Base-by-base conservation (phyloP, 2,888 invertebrate species). In the Vandiemenella viatica region DNA sequence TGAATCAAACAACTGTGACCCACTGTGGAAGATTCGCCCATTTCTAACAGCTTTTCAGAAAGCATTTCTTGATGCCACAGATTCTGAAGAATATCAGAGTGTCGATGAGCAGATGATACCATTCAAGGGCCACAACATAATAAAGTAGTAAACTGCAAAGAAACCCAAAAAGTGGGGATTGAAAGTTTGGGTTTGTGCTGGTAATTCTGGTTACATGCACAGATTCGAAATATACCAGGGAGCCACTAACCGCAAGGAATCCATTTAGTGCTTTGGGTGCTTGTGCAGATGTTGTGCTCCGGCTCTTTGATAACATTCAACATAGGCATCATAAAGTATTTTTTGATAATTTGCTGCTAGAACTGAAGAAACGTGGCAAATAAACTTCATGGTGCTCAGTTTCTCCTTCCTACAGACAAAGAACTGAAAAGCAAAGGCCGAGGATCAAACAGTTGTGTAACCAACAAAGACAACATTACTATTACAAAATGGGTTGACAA, bases 401-500 rank as follows among this genome's bases (percentile, higher is more conserved):
- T 26, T 6, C 26, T 26, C 26, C 26, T 26, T 8, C 26, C 26
- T 26, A 8, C 26, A 26, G 26, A 26, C 26, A 26, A 26, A 26
- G 26, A 26, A 8, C 26, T 26, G 26, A 26, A 26, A 26, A 26
- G 26, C 26, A 26, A 26, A 26, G 26, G 26, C 13, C n/a, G 26
- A 26, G 26, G 26, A 26, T 13, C 7, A 26, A 26, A 26, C 26
- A 26, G 26, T 26, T 26, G 26, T n/a, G n/a, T n/a, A n/a, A n/a
- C n/a, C n/a, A n/a, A n/a, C n/a, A n/a, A n/a, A n/a, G n/a, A n/a
- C n/a, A n/a, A n/a, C n/a, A n/a, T n/a, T n/a, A n/a, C n/a, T n/a
- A 26, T 45, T 32, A 23, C 23, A 8, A 43, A 49, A 13, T 54
- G 48, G 52, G 43, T 50, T 32, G 50, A 54, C 43, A 50, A 48